Conservation (phyloP, 2,113 vertebrate genomes). For the Crotophaga sulcirostris region DNA sequence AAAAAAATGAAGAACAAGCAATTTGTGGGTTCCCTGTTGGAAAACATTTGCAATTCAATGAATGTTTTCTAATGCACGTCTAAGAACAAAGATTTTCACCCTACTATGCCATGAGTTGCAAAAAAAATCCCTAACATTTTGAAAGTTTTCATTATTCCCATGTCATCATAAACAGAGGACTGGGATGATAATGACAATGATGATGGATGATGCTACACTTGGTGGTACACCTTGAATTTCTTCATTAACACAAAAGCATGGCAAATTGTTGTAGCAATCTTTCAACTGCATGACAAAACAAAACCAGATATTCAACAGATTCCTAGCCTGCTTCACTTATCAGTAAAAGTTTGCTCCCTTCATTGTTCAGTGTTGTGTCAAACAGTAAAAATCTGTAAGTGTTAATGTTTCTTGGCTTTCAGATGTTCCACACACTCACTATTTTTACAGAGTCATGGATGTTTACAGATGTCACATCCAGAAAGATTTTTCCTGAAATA, state of each 20-base stretch:
- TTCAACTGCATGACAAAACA: background rate
- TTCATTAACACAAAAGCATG: background rate
- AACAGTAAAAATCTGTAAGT: background rate
- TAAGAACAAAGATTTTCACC: background rate
- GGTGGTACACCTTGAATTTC: background rate
- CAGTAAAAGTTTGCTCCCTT: background rate
- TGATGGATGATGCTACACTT: background rate
- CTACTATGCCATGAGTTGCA: background rate
- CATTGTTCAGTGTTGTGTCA: background rate
- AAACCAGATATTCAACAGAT: background rate
- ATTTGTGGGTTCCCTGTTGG: background rate
- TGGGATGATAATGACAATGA: background rate
- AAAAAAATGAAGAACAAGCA: background rate
- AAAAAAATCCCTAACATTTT: background rate
- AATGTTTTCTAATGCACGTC: background rate
- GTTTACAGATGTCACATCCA: background rate
- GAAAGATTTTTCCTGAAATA: background rate
- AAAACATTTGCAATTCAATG: slow-evolving; percentile 1
- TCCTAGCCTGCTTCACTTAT: background rate
- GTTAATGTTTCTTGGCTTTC: background rate
- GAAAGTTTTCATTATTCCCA: background rate
- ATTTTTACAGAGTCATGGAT: background rate
- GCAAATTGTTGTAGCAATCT: background rate
- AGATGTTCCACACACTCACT: background rate
- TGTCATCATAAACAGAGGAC: background rate